These are phyloP conservation scores for Intellagama lesueurii DNA, from an alignment of 2,797 vertebrate species.

Conservation along the genomic window DNA sequence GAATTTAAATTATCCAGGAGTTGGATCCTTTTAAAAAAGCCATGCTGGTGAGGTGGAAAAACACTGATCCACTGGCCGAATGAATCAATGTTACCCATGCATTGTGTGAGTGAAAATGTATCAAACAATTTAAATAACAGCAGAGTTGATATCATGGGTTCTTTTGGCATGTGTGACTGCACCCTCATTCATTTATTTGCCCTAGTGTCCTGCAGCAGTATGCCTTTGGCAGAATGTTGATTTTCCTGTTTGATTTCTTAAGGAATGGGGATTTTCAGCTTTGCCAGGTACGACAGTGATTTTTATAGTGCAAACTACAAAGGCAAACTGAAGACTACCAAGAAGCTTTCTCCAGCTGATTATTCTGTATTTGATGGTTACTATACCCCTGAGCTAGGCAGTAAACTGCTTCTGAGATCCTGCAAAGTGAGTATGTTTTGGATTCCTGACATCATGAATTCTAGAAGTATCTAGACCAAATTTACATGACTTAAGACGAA, in stretches of 20 bases:
- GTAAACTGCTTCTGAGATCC: slow-evolving; percentile 80
- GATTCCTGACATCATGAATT: not conserved
- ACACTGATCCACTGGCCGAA: too few relatives aligned
- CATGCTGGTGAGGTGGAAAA: too few relatives aligned
- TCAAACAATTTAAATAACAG: too few relatives aligned
- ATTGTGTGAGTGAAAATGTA: too few relatives aligned
- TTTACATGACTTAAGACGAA: not conserved
- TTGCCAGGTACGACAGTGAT: slow-evolving; percentile 84
- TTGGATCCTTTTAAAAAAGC: too few relatives aligned
- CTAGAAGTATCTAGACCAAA: not conserved
- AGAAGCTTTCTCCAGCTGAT: slow-evolving; percentile 67
- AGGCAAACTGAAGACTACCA: slow-evolving; percentile 73
- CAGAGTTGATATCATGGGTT: not conserved
- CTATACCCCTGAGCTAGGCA: slow-evolving; percentile 80
- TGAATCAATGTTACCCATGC: too few relatives aligned
- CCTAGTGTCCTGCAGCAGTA: not conserved
- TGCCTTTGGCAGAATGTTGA: not conserved
- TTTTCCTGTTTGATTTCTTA: slow-evolving; percentile 4
- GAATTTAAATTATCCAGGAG: too few relatives aligned
- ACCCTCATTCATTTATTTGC: not conserved
- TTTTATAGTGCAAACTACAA: slow-evolving; percentile 80
- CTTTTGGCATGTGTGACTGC: too few relatives aligned
- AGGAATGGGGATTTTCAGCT: slow-evolving; percentile 90
- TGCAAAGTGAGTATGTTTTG: slow-evolving; percentile 75
- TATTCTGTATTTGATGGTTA: slow-evolving; percentile 82